These are phyloP conservation scores for Lepidothrix coronata DNA, from an alignment of 2,113 vertebrate genomes.

Conservation along the genomic window DNA sequence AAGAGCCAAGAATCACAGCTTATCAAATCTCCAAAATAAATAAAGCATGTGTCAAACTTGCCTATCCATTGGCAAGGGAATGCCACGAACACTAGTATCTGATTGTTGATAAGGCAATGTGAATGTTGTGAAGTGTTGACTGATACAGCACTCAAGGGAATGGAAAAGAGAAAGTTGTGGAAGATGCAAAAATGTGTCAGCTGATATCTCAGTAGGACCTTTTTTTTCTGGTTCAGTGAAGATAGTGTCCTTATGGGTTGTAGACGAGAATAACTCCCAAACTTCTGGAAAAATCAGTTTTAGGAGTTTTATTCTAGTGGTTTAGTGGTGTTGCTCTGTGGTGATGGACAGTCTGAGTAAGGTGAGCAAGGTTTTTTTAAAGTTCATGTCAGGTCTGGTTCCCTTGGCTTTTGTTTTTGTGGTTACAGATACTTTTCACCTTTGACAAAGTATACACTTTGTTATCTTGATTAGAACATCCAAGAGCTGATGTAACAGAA, in stretches of 20 bases:
- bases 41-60: conserved; percentile 41
- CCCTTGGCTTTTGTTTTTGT: not conserved
- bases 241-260: not conserved
- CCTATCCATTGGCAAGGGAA: conserved; percentile 26
- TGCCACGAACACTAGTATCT: not conserved
- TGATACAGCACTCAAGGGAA: conserved; percentile 33
- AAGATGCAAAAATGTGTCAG: conserved; percentile 45
- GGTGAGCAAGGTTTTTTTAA: not conserved
- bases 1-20: conserved; percentile 34
- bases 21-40: conserved; percentile 42
- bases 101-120: conserved; percentile 41
- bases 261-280: not conserved
- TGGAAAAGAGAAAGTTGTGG: conserved; percentile 30
- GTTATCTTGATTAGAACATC: not conserved
- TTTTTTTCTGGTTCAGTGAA: not conserved
- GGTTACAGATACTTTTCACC: not conserved
- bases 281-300: not conserved
- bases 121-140: conserved; percentile 36
- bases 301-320: not conserved
- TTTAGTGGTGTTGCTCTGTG: not conserved
- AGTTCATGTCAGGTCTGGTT: not conserved
- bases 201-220: conserved; percentile 2
- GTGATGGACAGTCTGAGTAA: not conserved
- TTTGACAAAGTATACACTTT: not conserved
- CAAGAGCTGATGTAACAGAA: not conserved